phyloP scores from a whole-genome alignment of 2,888 invertebrate species.

The Epinotia bilunana region DNA sequence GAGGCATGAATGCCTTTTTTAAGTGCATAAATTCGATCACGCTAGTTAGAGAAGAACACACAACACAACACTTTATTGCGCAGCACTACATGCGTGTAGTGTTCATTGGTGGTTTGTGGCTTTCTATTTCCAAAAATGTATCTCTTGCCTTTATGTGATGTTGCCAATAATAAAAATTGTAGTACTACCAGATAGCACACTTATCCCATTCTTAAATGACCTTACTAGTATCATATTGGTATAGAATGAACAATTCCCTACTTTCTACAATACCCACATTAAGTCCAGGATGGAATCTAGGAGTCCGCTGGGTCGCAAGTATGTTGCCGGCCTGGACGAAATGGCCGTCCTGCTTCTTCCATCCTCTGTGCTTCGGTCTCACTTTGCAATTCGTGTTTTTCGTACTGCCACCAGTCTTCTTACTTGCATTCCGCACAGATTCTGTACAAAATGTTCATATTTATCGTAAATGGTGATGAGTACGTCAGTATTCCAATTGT shows the following conservation, averaged over 20 bases:
- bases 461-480: conserved; percentile 18
- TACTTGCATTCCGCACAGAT: conserved; percentile 86
- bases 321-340: conserved; percentile 87
- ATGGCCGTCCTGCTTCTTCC: conserved; percentile 90
- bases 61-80: too few relatives aligned
- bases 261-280: conserved; percentile 84
- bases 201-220: too few relatives aligned
- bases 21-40: too few relatives aligned
- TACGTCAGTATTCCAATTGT: conserved; percentile 5
- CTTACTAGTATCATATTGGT: neutral
- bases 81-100: too few relatives aligned
- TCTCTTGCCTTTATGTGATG: too few relatives aligned
- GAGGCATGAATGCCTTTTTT: too few relatives aligned
- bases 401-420: conserved; percentile 90
- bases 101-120: too few relatives aligned
- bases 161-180: too few relatives aligned
- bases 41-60: too few relatives aligned
- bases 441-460: conserved; percentile 61
- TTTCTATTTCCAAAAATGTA: too few relatives aligned
- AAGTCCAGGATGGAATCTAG: conserved; percentile 92
- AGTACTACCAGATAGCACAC: too few relatives aligned
- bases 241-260: neutral
- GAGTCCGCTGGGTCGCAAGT: conserved; percentile 87
- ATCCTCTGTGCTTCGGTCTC: conserved; percentile 90
- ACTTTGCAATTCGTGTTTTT: conserved; percentile 87